Evolutionary conservation across 2,113 vertebrate species (phyloP).

Genomic region (Rhinolophus sinicus): DNA sequence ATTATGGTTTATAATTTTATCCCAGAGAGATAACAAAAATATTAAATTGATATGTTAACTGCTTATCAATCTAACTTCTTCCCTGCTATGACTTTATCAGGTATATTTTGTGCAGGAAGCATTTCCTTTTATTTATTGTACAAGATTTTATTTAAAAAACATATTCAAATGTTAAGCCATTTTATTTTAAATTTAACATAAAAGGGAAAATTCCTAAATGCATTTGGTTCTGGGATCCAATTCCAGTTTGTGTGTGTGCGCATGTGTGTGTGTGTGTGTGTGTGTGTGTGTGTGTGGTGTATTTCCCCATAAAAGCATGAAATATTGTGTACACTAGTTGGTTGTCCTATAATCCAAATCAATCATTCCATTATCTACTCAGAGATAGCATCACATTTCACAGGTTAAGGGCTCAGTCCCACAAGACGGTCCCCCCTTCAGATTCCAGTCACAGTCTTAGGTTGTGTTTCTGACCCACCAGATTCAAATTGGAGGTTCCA

Average conservation of each 20-base stretch:
- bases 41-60: neutral
- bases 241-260: neutral
- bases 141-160: neutral
- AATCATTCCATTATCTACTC: neutral
- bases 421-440: neutral
- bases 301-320: neutral
- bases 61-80: neutral
- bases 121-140: neutral
- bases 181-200: slow-evolving; percentile 1
- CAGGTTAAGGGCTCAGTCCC: neutral
- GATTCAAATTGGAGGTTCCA: neutral
- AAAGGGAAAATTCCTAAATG: slow-evolving; percentile 39
- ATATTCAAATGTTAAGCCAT: neutral
- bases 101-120: neutral
- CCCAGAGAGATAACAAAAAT: neutral
- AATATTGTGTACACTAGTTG: neutral
- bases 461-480: neutral
- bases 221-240: neutral
- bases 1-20: neutral
- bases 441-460: neutral
- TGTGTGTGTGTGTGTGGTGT: neutral
- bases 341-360: neutral
- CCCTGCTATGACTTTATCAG: neutral
- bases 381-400: neutral
- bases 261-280: neutral